phyloP scores from a whole-genome alignment of 2,888 invertebrate species.

The Patella depressa region DNA sequence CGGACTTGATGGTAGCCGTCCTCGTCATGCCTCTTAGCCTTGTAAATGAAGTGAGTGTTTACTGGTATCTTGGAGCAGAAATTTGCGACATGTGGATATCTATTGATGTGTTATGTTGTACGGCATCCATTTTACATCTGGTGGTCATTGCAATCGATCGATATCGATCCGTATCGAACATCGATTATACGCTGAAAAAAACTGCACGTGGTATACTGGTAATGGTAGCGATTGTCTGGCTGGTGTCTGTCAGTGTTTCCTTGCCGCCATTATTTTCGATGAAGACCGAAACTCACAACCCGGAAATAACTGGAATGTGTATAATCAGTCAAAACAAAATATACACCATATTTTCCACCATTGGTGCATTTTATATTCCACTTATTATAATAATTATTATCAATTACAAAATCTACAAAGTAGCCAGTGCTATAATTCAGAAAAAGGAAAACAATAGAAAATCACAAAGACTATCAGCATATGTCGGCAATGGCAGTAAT shows the following conservation, averaged over 20 bases:
- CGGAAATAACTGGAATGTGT: conserved; percentile 76
- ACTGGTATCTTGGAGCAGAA: conserved; percentile 90
- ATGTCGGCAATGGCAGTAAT: conserved; percentile 13
- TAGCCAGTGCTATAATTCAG: conserved; percentile 88
- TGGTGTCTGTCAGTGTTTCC: conserved; percentile 90
- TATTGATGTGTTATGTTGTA: conserved; percentile 96
- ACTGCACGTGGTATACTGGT: conserved; percentile 83
- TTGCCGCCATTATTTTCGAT: conserved; percentile 89
- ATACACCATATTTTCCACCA: conserved; percentile 94
- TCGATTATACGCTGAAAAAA: conserved; percentile 94
- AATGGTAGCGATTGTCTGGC: conserved; percentile 94
- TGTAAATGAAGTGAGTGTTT: conserved; percentile 70
- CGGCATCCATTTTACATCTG: conserved; percentile 95
- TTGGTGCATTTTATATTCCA: conserved; percentile 97
- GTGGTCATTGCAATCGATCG: conserved; percentile 97
- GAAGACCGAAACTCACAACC: conserved; percentile 53
- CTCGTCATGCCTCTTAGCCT: conserved; percentile 77
- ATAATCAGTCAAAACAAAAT: conserved; percentile 90
- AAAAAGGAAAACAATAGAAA: conserved; percentile 65
- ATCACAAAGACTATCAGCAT: conserved; percentile 31
- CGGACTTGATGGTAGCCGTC: conserved; percentile 96
- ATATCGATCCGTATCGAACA: conserved; percentile 98
- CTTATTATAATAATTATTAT: conserved; percentile 92
- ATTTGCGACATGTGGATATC: conserved; percentile 96
- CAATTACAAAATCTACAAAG: conserved; percentile 97